Percentiles rank a stretch among this genome's conserved stretches.
These are phyloP conservation scores for Drosophila formosana DNA, from an alignment of 2,888 invertebrate genomes.

Conservation along the genomic window DNA sequence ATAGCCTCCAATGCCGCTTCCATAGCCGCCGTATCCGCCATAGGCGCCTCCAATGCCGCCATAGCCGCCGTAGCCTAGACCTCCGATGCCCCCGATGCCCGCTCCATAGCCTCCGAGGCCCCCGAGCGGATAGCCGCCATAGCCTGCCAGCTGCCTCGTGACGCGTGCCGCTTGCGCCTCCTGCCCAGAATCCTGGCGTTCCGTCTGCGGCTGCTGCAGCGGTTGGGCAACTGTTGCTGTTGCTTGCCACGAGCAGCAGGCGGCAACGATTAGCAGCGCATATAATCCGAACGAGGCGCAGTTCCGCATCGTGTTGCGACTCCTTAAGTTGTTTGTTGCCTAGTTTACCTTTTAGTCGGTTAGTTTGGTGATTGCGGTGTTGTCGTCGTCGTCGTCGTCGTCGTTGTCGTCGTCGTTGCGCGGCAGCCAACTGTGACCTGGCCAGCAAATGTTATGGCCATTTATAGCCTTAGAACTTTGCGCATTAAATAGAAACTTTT, in stretches of 20 bases:
- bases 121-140: slow-evolving; percentile 40
- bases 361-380: not conserved
- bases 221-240: slow-evolving; percentile 77
- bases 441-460: slow-evolving; percentile 54
- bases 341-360: slow-evolving; percentile 5
- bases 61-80: slow-evolving; percentile 23
- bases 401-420: slow-evolving; percentile 12
- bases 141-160: slow-evolving; percentile 47
- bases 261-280: slow-evolving; percentile 69
- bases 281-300: slow-evolving; percentile 72
- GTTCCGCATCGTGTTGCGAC: slow-evolving; percentile 63
- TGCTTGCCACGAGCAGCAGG: slow-evolving; percentile 49
- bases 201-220: slow-evolving; percentile 26
- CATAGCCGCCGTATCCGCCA: slow-evolving; percentile 22
- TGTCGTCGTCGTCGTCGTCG: slow-evolving; percentile 9
- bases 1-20: slow-evolving; percentile 37
- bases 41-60: slow-evolving; percentile 35
- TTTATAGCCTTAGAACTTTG: slow-evolving; percentile 79
- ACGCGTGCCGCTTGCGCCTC: slow-evolving; percentile 35
- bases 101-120: slow-evolving; percentile 33
- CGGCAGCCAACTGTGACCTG: slow-evolving; percentile 71
- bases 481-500: slow-evolving; percentile 79
- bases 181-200: not conserved
- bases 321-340: slow-evolving; percentile 55
- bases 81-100: slow-evolving; percentile 16